phyloP scores from a whole-genome alignment of 2,113 vertebrate genomes.

The Circaetus gallicus region DNA sequence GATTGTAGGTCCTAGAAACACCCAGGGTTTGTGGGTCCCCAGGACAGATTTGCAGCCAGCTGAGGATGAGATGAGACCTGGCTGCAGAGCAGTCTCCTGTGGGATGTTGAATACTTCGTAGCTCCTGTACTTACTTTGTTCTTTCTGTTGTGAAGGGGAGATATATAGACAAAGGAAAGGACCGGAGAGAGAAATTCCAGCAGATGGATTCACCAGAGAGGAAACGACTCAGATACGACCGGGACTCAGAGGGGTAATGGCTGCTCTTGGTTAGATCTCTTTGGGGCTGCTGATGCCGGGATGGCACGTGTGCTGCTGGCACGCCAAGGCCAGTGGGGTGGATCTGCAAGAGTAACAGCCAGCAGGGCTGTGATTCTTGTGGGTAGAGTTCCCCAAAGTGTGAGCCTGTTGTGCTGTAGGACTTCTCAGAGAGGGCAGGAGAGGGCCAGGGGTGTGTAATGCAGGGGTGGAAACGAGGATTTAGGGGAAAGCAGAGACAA shows the following conservation, averaged over 20 bases:
- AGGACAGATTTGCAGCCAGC: not conserved
- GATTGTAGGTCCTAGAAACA: not conserved
- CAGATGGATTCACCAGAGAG: slow-evolving; percentile 77
- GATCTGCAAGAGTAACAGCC: not conserved
- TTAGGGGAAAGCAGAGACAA: not conserved
- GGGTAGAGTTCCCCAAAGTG: not conserved
- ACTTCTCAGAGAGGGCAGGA: too few relatives aligned
- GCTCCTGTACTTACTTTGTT: not conserved
- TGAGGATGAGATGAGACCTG: not conserved
- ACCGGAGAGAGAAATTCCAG: slow-evolving; percentile 73
- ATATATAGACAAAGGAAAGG: slow-evolving; percentile 76
- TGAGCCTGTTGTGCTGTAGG: not conserved
- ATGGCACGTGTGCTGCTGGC: not conserved
- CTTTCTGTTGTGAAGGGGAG: slow-evolving; percentile 67
- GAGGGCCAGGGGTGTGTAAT: too few relatives aligned
- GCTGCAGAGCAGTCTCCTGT: not conserved
- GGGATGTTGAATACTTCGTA: not conserved
- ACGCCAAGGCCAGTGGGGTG: not conserved
- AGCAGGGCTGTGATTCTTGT: not conserved
- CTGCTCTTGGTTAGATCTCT: not conserved
- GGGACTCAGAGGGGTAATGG: slow-evolving; percentile 70
- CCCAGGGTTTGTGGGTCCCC: not conserved
- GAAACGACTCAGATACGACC: slow-evolving; percentile 71
- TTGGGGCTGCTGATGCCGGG: not conserved
- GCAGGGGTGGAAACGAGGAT: not conserved